Evolutionary conservation across 1,140 invertebrate genomes (phyloP).

Genomic region (Ericerus pela): DNA sequence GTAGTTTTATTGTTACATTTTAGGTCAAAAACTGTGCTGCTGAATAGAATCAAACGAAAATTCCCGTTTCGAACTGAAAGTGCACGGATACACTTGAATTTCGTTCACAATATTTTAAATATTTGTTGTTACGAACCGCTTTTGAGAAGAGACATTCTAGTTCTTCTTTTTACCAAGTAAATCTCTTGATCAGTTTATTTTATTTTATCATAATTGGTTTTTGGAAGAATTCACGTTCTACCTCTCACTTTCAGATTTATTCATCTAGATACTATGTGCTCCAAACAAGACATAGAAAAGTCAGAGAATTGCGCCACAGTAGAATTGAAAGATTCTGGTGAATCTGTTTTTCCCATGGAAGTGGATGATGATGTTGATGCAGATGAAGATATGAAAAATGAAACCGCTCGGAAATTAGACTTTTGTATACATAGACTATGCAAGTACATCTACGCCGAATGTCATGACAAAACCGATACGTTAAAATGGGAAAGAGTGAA

Average conservation of each 20-base stretch:
- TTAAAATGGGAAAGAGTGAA: slow-evolving; percentile 32
- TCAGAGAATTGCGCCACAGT: slow-evolving; percentile 29
- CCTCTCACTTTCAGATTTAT: slow-evolving; percentile 38
- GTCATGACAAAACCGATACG: slow-evolving; percentile 22
- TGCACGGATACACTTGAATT: slow-evolving; percentile 40
- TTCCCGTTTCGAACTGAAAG: slow-evolving; percentile 49
- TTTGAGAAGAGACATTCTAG: slow-evolving; percentile 40
- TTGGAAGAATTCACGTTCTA: neutral
- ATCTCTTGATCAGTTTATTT: slow-evolving; percentile 16
- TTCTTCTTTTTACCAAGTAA: slow-evolving; percentile 51
- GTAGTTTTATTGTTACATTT: slow-evolving; percentile 22
- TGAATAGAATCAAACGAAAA: slow-evolving; percentile 34
- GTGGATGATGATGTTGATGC: slow-evolving; percentile 30
- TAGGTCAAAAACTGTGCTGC: slow-evolving; percentile 39
- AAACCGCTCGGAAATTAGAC: slow-evolving; percentile 44
- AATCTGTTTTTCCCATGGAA: slow-evolving; percentile 36
- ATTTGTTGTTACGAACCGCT: slow-evolving; percentile 46
- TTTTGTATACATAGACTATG: slow-evolving; percentile 45
- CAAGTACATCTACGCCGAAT: slow-evolving; percentile 38
- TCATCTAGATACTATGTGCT: slow-evolving; percentile 48
- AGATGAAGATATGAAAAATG: slow-evolving; percentile 28
- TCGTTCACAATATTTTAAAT: slow-evolving; percentile 46
- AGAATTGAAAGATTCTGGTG: slow-evolving; percentile 28
- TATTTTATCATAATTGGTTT: neutral
- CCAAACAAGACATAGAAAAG: slow-evolving; percentile 37